phyloP scores from a whole-genome alignment of 2,113 vertebrate species.

The Nothocercus nigrocapillus region DNA sequence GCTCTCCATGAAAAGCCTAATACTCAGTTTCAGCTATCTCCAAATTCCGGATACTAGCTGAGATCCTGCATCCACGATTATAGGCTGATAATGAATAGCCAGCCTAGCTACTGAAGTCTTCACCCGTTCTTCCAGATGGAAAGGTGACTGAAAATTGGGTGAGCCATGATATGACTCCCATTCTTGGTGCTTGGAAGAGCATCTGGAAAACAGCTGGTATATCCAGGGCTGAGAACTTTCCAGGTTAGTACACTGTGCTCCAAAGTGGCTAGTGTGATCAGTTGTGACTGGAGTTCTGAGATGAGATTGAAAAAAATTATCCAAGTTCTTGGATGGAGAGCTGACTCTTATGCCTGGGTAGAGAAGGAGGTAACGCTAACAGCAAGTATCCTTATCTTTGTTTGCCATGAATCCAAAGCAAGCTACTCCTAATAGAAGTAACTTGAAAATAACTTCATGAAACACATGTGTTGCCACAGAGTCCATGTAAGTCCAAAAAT shows the following conservation, averaged over 20 bases:
- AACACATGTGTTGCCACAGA: conserved; percentile 24
- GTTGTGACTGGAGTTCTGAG: neutral
- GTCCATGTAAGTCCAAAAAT: conserved; percentile 1
- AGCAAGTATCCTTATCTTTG: neutral
- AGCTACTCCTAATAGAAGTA: neutral
- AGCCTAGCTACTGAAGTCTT: neutral
- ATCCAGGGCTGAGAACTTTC: neutral
- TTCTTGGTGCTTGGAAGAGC: neutral
- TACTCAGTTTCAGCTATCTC: neutral
- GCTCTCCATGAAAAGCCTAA: neutral
- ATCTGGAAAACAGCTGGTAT: neutral
- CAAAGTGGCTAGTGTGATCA: neutral
- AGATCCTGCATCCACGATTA: neutral
- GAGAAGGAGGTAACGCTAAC: neutral
- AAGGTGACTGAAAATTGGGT: neutral
- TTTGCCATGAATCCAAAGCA: neutral
- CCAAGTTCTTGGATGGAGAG: accelerated
- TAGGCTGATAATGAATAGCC: neutral
- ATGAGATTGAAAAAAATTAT: neutral
- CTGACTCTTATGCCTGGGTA: neutral
- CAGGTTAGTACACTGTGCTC: too few relatives aligned
- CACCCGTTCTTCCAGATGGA: neutral
- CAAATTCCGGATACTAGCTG: neutral
- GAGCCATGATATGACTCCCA: neutral
- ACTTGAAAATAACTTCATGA: neutral